Conservation (phyloP, 2,113 vertebrate species). For the Lampris megalopsis region DNA sequence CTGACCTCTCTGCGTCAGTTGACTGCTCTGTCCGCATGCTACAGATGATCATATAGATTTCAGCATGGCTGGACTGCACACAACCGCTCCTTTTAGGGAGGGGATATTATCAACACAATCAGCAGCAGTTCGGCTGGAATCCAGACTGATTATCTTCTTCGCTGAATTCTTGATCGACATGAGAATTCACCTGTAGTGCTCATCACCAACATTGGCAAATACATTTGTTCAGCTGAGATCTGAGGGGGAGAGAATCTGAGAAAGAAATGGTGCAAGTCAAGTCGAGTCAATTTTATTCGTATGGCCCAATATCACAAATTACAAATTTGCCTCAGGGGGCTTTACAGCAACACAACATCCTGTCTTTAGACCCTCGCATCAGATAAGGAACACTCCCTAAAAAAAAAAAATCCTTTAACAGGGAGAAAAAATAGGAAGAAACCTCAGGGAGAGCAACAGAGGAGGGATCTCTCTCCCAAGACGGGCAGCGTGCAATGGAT, state of each 20-base stretch:
- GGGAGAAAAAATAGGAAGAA: no score
- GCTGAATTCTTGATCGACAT: conserved; percentile 51
- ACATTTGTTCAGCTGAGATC: conserved; percentile 29
- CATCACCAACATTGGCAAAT: conserved; percentile 9
- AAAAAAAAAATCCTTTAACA: no score
- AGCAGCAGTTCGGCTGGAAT: conserved; percentile 29
- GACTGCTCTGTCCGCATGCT: conserved; percentile 23
- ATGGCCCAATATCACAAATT: no score
- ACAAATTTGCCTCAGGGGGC: no score
- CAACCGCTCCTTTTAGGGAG: background rate
- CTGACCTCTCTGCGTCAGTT: background rate
- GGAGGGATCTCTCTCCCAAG: no score
- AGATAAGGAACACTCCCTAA: no score
- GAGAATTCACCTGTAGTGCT: conserved; percentile 27
- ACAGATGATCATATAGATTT: conserved; percentile 24
- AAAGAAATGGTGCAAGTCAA: background rate
- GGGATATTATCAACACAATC: conserved; percentile 25
- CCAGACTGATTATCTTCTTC: conserved; percentile 14
- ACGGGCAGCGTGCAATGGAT: no score
- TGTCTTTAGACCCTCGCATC: no score
- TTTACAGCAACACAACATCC: no score
- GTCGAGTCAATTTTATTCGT: no score
- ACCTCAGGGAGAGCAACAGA: no score
- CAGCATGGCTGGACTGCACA: conserved; percentile 13
- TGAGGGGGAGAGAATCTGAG: background rate